Evolutionary conservation across 1,140 invertebrate species (phyloP).

Genomic region (Leptonema lineaticorne): DNA sequence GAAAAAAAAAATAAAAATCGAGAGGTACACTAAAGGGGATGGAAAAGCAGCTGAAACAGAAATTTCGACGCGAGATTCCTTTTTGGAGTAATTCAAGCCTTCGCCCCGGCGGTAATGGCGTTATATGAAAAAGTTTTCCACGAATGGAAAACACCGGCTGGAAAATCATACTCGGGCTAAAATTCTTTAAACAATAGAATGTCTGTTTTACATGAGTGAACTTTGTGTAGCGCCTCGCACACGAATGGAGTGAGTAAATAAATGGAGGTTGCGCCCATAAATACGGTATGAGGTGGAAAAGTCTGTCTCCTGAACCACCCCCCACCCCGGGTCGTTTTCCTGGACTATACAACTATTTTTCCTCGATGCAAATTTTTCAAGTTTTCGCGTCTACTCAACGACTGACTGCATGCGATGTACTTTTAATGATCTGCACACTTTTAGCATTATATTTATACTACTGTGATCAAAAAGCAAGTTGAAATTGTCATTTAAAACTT

Average conservation of each 20-base stretch:
- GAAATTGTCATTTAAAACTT: too few relatives aligned
- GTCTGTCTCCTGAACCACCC: not conserved
- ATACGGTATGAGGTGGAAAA: not conserved
- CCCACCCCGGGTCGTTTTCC: not conserved
- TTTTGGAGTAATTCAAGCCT: constrained; percentile 26
- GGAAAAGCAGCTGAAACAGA: not conserved
- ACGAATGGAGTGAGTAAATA: too few relatives aligned
- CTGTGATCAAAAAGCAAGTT: too few relatives aligned
- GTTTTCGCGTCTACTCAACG: constrained; percentile 17
- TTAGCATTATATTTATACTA: too few relatives aligned
- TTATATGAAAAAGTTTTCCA: constrained; percentile 28
- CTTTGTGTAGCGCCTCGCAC: constrained; percentile 20
- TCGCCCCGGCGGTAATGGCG: constrained; percentile 16
- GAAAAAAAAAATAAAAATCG: too few relatives aligned
- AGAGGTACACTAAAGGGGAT: too few relatives aligned
- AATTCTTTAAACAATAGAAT: constrained; percentile 33
- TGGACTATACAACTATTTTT: constrained; percentile 21
- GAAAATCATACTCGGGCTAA: constrained; percentile 30
- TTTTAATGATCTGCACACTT: constrained; percentile 12
- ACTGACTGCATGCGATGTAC: constrained; percentile 11
- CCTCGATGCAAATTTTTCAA: constrained; percentile 21
- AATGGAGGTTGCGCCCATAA: too few relatives aligned
- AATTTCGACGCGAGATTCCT: constrained; percentile 3
- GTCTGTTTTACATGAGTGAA: constrained; percentile 33
- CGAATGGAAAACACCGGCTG: constrained; percentile 26